A percentile compares a stretch with the other conserved stretches of the same genome.
These are phyloP conservation scores for Peromyscus attwateri DNA, from an alignment of 2,797 vertebrate species.

Conservation along the genomic window DNA sequence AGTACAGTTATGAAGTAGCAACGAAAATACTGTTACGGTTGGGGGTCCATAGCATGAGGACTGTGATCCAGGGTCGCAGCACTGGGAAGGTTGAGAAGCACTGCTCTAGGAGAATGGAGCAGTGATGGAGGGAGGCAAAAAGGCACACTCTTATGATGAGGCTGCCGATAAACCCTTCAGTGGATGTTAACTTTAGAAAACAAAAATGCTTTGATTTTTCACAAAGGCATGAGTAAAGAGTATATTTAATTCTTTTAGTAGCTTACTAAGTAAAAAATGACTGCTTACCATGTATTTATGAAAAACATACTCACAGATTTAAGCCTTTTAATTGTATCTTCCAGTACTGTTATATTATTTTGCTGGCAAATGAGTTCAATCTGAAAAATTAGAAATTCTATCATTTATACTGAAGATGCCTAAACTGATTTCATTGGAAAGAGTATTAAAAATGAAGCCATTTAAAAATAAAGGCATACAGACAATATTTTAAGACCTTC, in stretches of 20 bases:
- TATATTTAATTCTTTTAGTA: neutral
- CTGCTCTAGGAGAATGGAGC: neutral
- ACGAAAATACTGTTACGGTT: neutral
- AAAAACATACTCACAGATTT: slow-evolving; percentile 87
- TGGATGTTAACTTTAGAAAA: slow-evolving; percentile 7
- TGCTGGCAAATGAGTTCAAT: slow-evolving; percentile 85
- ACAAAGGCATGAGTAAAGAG: neutral
- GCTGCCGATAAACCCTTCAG: neutral
- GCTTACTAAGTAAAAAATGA: slow-evolving; percentile 50
- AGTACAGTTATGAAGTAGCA: neutral
- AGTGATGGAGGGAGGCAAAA: neutral
- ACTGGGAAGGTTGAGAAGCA: neutral
- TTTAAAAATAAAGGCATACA: slow-evolving; percentile 55
- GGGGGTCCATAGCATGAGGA: neutral
- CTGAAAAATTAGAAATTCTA: slow-evolving; percentile 80
- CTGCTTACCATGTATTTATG: slow-evolving; percentile 40
- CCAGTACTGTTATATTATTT: slow-evolving; percentile 86
- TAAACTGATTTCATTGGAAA: slow-evolving; percentile 46
- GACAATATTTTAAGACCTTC: slow-evolving; percentile 39
- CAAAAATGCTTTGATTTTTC: neutral
- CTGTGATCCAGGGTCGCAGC: neutral
- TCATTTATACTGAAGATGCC: slow-evolving; percentile 48
- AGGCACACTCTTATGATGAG: neutral
- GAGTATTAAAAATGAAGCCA: neutral
- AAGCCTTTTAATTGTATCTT: slow-evolving; percentile 83